phyloP scores from a whole-genome alignment of 2,888 invertebrate genomes.

The Acleris sparsana region DNA sequence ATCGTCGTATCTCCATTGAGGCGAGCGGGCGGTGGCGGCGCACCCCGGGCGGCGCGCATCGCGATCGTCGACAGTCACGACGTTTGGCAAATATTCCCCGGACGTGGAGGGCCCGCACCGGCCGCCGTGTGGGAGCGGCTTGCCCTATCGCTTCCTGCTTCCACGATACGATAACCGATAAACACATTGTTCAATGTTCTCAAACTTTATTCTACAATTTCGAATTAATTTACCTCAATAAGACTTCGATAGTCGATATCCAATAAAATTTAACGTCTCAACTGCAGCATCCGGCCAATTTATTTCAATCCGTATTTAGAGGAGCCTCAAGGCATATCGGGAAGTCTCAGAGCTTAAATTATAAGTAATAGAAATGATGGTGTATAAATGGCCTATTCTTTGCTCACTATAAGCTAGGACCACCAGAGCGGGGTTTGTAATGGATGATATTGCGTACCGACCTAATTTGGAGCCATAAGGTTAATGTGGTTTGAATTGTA shows the following conservation, averaged over 20 bases:
- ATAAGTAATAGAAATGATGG: constrained; percentile 65
- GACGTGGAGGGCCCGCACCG: constrained; percentile 54
- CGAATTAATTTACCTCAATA: constrained; percentile 13
- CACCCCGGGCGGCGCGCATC: constrained; percentile 79
- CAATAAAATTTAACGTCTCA: constrained; percentile 12
- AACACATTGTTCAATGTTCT: constrained; percentile 54
- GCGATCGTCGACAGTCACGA: constrained; percentile 81
- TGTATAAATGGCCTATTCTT: constrained; percentile 62
- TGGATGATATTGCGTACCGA: constrained; percentile 35
- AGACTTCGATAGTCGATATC: constrained; percentile 11
- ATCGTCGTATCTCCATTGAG: constrained; percentile 78
- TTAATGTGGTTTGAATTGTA: background rate
- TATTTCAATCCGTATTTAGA: constrained; percentile 51
- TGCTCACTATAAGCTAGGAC: constrained; percentile 53
- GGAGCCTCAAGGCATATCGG: constrained; percentile 52
- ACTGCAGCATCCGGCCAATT: constrained; percentile 40
- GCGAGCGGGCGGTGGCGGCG: constrained; percentile 61
- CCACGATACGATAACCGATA: constrained; percentile 73
- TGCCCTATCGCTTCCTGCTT: constrained; percentile 79
- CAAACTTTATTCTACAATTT: constrained; percentile 16
- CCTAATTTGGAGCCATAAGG: constrained; percentile 16
- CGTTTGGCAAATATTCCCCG: constrained; percentile 80
- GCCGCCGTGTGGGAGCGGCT: constrained; percentile 72
- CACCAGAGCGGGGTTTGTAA: constrained; percentile 54
- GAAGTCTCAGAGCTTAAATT: constrained; percentile 58